Percentiles rank a stretch among this genome's conserved stretches.
Evolutionary conservation across 1,140 invertebrate species (phyloP).

Genomic region (Colletes latitarsis): DNA sequence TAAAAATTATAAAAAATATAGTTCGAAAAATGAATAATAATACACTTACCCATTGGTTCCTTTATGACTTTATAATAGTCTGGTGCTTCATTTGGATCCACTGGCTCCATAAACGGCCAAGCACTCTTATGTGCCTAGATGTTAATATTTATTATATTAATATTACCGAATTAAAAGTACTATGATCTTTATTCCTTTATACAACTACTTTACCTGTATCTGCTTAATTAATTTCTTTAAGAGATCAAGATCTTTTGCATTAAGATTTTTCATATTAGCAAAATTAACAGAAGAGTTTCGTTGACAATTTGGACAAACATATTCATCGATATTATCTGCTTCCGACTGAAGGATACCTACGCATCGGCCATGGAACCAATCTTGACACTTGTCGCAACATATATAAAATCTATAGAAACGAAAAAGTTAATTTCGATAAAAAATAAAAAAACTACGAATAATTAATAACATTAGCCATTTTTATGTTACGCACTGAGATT

Average conservation of each 20-base stretch:
- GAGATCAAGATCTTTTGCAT: constrained; percentile 90
- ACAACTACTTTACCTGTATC: constrained; percentile 87
- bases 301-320: constrained; percentile 97
- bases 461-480: constrained; percentile 23
- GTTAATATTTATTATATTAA: constrained; percentile 55
- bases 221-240: constrained; percentile 93
- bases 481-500: constrained; percentile 91
- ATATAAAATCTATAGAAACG: constrained; percentile 91
- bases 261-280: constrained; percentile 94
- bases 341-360: constrained; percentile 97
- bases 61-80: constrained; percentile 99
- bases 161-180: constrained; percentile 33
- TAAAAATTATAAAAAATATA: background rate
- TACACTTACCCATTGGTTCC: constrained; percentile 96
- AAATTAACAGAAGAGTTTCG: constrained; percentile 92
- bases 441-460: constrained; percentile 38
- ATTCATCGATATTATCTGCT: constrained; percentile 97
- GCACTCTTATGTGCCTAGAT: constrained; percentile 92
- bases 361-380: constrained; percentile 99
- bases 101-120: constrained; percentile 98
- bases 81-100: constrained; percentile 96
- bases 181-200: background rate
- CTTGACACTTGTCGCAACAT: constrained; percentile 98
- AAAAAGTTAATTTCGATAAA: background rate
- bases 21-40: background rate